Evolutionary conservation across 2,888 invertebrate species (phyloP).

Genomic region (Andrena hattorfiana): DNA sequence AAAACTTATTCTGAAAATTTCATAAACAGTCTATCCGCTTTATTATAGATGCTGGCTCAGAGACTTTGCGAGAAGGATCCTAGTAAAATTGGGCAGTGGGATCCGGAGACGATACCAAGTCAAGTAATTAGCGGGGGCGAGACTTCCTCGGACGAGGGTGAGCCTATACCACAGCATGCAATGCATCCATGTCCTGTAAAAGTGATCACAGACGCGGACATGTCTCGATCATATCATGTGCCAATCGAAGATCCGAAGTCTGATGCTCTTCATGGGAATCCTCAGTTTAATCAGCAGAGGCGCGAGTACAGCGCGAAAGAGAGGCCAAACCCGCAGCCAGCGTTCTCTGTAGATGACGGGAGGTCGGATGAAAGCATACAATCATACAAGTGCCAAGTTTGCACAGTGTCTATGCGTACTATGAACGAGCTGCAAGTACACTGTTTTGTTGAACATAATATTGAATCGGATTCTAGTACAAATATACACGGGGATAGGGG

Average conservation of each 20-base stretch:
- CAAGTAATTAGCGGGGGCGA: constrained; percentile 85
- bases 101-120: constrained; percentile 84
- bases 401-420: constrained; percentile 76
- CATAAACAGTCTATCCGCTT: neutral
- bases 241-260: constrained; percentile 75
- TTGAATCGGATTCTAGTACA: constrained; percentile 73
- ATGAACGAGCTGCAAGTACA: constrained; percentile 80
- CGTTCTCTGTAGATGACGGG: constrained; percentile 39
- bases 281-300: constrained; percentile 68
- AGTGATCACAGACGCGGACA: constrained; percentile 66
- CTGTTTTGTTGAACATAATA: constrained; percentile 80
- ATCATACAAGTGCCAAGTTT: constrained; percentile 80
- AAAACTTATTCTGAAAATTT: too few relatives aligned
- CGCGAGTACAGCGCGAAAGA: constrained; percentile 64
- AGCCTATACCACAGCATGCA: constrained; percentile 77
- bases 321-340: constrained; percentile 37
- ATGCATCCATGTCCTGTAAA: constrained; percentile 72
- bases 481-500: constrained; percentile 72
- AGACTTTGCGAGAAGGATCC: constrained; percentile 94
- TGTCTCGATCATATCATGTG: constrained; percentile 77
- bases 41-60: constrained; percentile 89
- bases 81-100: constrained; percentile 90
- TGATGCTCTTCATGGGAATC: constrained; percentile 68
- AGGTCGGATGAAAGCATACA: constrained; percentile 62
- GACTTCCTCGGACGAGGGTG: constrained; percentile 87